Evolutionary conservation across 2,113 vertebrate genomes (phyloP).

Genomic region (Tachycineta bicolor): DNA sequence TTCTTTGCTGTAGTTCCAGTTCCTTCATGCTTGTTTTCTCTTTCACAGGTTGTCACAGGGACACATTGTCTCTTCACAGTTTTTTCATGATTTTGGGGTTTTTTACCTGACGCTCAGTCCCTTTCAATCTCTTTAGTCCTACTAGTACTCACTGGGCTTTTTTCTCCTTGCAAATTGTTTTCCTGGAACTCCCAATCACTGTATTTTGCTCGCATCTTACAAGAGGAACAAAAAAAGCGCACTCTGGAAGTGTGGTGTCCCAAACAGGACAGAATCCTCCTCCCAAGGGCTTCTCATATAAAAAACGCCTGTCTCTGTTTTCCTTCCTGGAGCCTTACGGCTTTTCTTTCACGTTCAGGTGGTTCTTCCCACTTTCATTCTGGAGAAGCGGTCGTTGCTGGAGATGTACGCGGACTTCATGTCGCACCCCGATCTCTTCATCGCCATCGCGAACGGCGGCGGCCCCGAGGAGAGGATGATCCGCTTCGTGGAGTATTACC

Average conservation of each 20-base stretch:
- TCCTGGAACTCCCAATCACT: neutral
- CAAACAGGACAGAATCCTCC: neutral
- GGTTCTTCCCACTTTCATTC: conserved; percentile 96
- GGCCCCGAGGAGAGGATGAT: conserved; percentile 93
- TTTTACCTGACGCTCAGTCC: neutral
- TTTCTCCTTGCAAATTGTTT: neutral
- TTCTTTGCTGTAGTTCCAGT: neutral
- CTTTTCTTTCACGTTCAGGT: conserved; percentile 78
- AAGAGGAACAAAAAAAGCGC: neutral
- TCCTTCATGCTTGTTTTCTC: neutral
- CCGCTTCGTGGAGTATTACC: conserved; percentile 96
- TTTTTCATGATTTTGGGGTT: neutral
- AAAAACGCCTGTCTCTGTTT: neutral
- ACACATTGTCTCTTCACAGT: neutral
- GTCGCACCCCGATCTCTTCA: conserved; percentile 94
- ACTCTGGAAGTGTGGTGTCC: neutral
- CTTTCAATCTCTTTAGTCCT: neutral
- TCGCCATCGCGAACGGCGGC: conserved; percentile 85
- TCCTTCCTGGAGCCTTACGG: neutral
- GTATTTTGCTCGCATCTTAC: neutral
- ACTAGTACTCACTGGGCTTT: neutral
- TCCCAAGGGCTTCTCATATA: neutral
- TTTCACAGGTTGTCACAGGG: neutral
- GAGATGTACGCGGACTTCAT: conserved; percentile 99
- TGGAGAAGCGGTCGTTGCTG: conserved; percentile 95